phyloP scores from a whole-genome alignment of 2,797 vertebrate genomes.

The Pantherophis alleghaniensis region DNA sequence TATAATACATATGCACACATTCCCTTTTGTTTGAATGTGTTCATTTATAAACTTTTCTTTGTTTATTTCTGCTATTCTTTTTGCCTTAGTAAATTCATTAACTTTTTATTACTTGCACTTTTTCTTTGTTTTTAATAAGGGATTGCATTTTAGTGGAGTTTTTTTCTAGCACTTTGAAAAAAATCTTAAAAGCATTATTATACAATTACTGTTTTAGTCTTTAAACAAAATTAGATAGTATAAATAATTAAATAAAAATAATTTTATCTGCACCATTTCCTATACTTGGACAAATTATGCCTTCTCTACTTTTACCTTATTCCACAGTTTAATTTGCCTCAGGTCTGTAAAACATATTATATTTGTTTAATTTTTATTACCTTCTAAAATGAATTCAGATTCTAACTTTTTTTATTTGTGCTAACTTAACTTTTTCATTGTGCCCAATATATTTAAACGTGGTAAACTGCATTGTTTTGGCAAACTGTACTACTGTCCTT shows the following conservation, averaged over 20 bases:
- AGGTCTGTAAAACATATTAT: not conserved
- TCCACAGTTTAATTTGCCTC: not conserved
- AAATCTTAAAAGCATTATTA: not conserved
- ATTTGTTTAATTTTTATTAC: not conserved
- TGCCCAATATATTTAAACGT: not conserved
- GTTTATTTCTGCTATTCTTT: not conserved
- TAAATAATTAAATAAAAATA: not conserved
- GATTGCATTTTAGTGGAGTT: not conserved
- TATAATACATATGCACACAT: not conserved
- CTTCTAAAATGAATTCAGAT: not conserved
- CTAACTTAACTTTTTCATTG: not conserved
- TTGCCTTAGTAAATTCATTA: slow-evolving; percentile 14
- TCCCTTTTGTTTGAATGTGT: not conserved
- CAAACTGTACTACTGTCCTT: not conserved
- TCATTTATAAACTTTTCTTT: not conserved
- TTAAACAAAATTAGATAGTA: not conserved
- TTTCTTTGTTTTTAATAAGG: slow-evolving; percentile 21
- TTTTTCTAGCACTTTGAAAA: not conserved
- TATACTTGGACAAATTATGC: not conserved
- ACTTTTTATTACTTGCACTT: slow-evolving; percentile 13
- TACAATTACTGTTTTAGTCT: not conserved
- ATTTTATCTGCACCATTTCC: not conserved
- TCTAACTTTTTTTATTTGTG: not conserved
- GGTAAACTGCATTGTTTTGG: not conserved
- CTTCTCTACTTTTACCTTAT: not conserved